Evolutionary conservation across 2,888 invertebrate species (phyloP).

Genomic region (Temnothorax rugatulus): DNA sequence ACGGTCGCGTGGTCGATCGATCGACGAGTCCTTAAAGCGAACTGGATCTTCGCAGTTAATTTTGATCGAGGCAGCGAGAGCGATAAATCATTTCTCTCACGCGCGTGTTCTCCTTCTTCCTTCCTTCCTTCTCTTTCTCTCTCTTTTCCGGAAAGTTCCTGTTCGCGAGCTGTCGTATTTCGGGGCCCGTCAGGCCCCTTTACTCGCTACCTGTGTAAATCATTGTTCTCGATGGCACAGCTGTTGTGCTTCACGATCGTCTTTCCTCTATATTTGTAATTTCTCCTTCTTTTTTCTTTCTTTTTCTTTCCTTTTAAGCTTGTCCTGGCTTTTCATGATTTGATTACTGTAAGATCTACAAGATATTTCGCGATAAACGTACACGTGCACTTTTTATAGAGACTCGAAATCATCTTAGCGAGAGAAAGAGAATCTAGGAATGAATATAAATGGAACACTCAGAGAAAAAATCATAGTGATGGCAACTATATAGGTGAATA

Average conservation of each 20-base stretch:
- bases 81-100: slow-evolving; percentile 69
- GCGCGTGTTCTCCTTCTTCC: slow-evolving; percentile 10
- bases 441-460: not conserved
- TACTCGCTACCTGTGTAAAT: slow-evolving; percentile 62
- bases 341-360: not conserved
- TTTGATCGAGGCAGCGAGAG: slow-evolving; percentile 63
- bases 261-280: not conserved
- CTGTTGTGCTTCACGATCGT: slow-evolving; percentile 49
- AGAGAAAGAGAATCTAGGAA: not conserved
- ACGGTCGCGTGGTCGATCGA: slow-evolving; percentile 67
- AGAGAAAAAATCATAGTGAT: no score
- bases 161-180: not conserved
- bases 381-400: not conserved
- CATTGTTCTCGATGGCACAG: slow-evolving; percentile 64
- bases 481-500: no score
- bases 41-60: slow-evolving; percentile 68
- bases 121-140: not conserved
- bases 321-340: not conserved
- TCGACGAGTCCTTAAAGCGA: slow-evolving; percentile 53
- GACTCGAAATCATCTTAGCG: not conserved
- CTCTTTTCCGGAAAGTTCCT: not conserved
- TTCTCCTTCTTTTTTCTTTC: not conserved
- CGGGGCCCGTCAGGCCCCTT: not conserved
- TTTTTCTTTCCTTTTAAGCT: not conserved
- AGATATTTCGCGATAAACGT: not conserved